Percentiles rank a stretch among this genome's conserved stretches.
Conservation (phyloP, 2,113 vertebrate genomes). For the Phylloscopus trochilus region DNA sequence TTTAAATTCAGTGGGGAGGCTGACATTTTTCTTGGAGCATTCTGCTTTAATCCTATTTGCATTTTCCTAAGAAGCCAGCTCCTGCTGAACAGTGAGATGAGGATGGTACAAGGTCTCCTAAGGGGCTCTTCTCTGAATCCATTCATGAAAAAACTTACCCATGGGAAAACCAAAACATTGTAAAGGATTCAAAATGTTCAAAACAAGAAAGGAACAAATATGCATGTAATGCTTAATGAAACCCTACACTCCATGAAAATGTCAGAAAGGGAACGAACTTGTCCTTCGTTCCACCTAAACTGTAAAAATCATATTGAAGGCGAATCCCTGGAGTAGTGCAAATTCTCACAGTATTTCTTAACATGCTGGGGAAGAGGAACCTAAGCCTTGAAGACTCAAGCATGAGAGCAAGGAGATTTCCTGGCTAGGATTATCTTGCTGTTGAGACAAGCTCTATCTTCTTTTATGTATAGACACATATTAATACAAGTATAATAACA, state of each 20-base stretch:
- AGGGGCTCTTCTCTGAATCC: neutral
- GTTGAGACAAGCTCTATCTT: neutral
- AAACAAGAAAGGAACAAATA: neutral
- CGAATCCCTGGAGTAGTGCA: neutral
- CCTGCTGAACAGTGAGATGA: neutral
- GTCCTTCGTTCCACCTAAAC: neutral
- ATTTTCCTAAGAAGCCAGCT: neutral
- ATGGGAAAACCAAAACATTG: neutral
- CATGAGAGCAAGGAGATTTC: neutral
- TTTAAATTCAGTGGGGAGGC: conserved; percentile 2
- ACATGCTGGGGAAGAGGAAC: neutral
- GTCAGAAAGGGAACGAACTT: neutral
- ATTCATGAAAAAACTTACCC: neutral
- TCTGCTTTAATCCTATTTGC: conserved; percentile 34
- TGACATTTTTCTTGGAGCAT: conserved; percentile 17
- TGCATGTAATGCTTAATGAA: neutral
- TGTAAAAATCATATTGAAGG: neutral
- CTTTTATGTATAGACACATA: neutral
- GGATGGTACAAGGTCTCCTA: neutral
- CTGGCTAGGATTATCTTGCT: neutral
- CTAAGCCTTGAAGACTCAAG: neutral
- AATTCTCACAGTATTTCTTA: neutral
- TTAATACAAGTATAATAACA: neutral
- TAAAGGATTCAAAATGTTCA: neutral
- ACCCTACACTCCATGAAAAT: neutral